Percentiles rank a stretch among this genome's conserved stretches.
phyloP scores from a whole-genome alignment of 2,888 invertebrate genomes.

The Drosophila leonis region DNA sequence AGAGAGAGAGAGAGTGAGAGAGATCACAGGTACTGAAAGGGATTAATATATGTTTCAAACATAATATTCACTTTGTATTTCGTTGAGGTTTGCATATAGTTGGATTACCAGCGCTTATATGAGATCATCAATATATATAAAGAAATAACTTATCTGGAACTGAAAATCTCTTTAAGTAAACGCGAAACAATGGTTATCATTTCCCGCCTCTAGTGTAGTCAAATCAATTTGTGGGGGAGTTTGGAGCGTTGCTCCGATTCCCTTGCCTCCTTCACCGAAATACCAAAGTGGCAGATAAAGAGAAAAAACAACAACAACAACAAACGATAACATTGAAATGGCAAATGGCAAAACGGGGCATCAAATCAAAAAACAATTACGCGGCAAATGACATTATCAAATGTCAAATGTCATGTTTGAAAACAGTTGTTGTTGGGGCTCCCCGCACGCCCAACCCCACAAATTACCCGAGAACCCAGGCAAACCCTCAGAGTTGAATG shows the following conservation, averaged over 20 bases:
- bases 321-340: slow-evolving; percentile 36
- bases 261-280: not conserved
- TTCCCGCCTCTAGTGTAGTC: slow-evolving; percentile 5
- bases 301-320: slow-evolving; percentile 33
- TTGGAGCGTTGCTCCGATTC: not conserved
- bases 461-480: slow-evolving; percentile 1
- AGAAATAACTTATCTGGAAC: not conserved
- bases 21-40: too few species aligned
- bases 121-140: not conserved
- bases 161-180: not conserved
- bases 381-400: slow-evolving; percentile 81
- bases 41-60: too few species aligned
- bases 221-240: slow-evolving; percentile 40
- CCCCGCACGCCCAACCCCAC: not conserved
- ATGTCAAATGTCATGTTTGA: slow-evolving; percentile 78
- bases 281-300: slow-evolving; percentile 55
- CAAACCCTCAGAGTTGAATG: slow-evolving; percentile 20
- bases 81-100: too few species aligned
- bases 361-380: slow-evolving; percentile 80
- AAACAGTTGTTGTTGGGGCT: slow-evolving; percentile 33
- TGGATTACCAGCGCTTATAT: not conserved
- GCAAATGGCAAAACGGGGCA: slow-evolving; percentile 48
- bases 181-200: not conserved
- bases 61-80: too few species aligned
- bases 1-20: too few species aligned